These are phyloP conservation scores for Drosophila austrosaltans DNA, from an alignment of 2,888 invertebrate species.

Conservation along the genomic window DNA sequence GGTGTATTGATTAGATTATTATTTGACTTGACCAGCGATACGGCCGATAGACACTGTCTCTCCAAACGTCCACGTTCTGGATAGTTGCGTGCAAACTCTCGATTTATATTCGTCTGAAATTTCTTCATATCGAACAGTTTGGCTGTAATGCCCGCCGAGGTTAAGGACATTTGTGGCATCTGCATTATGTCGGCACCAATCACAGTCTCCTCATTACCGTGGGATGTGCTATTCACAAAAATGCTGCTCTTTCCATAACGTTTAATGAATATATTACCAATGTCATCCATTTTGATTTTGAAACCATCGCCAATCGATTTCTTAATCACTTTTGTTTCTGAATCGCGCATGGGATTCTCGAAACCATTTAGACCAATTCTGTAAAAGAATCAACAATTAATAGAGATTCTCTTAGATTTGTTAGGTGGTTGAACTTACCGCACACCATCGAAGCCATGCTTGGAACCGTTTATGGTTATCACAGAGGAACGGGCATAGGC, in stretches of 20 bases:
- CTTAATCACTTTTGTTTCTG: constrained; percentile 95
- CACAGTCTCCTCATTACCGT: constrained; percentile 85
- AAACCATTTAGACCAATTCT: constrained; percentile 98
- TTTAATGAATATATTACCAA: constrained; percentile 89
- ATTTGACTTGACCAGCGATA: constrained; percentile 89
- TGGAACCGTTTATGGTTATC: constrained; percentile 97
- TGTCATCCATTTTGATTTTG: constrained; percentile 89
- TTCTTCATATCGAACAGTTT: constrained; percentile 90
- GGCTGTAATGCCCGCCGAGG: constrained; percentile 86
- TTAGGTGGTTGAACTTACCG: constrained; percentile 86
- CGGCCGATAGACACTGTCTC: constrained; percentile 88
- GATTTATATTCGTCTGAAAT: constrained; percentile 87
- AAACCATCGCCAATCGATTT: constrained; percentile 94
- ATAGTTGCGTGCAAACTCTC: constrained; percentile 88
- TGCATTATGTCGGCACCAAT: constrained; percentile 88
- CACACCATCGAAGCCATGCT: constrained; percentile 98
- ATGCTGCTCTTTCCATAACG: constrained; percentile 88
- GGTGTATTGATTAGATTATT: constrained; percentile 88
- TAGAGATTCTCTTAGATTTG: background rate
- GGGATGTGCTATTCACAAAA: constrained; percentile 86
- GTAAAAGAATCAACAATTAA: constrained; percentile 51
- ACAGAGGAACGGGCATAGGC: constrained; percentile 98
- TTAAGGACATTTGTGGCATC: constrained; percentile 87
- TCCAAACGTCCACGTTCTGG: constrained; percentile 88
- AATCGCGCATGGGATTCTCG: constrained; percentile 97